Conservation (phyloP, 1,140 invertebrate genomes). For the Dryas iulia region DNA sequence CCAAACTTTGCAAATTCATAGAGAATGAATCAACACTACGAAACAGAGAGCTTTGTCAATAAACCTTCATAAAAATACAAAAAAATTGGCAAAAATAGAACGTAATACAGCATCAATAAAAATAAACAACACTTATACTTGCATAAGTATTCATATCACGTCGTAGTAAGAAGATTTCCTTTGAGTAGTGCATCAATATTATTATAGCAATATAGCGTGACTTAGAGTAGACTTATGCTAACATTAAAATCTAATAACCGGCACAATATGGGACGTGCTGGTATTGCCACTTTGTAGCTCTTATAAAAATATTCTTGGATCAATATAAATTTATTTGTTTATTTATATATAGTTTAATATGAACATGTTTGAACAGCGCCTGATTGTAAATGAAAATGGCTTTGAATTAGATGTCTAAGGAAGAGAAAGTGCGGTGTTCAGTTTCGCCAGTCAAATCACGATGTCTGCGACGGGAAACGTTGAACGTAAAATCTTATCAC, state of each 20-base stretch:
- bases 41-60: background rate
- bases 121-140: background rate
- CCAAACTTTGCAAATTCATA: too few species aligned
- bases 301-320: background rate
- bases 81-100: background rate
- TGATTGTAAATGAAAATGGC: too few species aligned
- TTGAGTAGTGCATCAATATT: slow-evolving; percentile 3
- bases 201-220: slow-evolving; percentile 1
- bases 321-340: background rate
- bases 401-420: too few species aligned
- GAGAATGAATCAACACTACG: background rate
- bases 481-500: too few species aligned
- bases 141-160: background rate
- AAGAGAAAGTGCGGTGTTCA: too few species aligned
- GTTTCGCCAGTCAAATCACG: too few species aligned
- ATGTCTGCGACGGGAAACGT: too few species aligned
- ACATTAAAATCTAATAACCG: slow-evolving; percentile 2
- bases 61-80: background rate
- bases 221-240: slow-evolving; percentile 1
- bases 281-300: background rate
- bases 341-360: background rate
- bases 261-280: background rate
- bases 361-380: too few species aligned
- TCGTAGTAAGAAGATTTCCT: background rate
- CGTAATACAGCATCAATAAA: background rate